Evolutionary conservation across 1,140 invertebrate species (phyloP).

Genomic region (Ostrea edulis): DNA sequence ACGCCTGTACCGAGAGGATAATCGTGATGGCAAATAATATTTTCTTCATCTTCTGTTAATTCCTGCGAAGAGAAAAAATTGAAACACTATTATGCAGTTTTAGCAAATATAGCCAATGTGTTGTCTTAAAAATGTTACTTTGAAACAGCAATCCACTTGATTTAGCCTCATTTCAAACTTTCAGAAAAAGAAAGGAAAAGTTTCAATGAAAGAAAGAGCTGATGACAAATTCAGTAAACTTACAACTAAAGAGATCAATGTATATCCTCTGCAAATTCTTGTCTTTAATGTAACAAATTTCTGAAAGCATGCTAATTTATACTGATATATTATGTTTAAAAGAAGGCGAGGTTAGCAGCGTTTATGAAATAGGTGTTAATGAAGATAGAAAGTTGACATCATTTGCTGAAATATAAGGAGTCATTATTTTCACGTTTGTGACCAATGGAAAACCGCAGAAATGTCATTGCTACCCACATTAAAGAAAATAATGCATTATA

Average conservation of each 20-base stretch:
- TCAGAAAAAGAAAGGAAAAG: neutral
- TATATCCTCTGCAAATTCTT: neutral
- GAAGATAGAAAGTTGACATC: neutral
- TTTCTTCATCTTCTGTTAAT: neutral
- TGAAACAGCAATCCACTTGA: neutral
- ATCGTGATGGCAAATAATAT: neutral
- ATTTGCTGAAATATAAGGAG: neutral
- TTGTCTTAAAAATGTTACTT: neutral
- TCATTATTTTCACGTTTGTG: no score
- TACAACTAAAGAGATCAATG: neutral
- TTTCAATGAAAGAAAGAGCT: no score
- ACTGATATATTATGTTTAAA: neutral
- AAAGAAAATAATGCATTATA: no score
- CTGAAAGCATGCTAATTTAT: neutral
- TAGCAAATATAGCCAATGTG: neutral
- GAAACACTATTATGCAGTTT: neutral
- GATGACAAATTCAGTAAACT: no score
- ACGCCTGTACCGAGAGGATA: neutral
- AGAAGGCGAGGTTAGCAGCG: neutral
- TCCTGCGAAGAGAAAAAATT: neutral
- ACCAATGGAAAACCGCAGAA: no score
- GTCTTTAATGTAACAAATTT: neutral
- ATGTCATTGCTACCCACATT: no score
- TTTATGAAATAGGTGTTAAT: neutral
- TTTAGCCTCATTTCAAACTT: neutral